Evolutionary conservation across 2,888 invertebrate genomes (phyloP).

Genomic region (Amphiduros pacificus): DNA sequence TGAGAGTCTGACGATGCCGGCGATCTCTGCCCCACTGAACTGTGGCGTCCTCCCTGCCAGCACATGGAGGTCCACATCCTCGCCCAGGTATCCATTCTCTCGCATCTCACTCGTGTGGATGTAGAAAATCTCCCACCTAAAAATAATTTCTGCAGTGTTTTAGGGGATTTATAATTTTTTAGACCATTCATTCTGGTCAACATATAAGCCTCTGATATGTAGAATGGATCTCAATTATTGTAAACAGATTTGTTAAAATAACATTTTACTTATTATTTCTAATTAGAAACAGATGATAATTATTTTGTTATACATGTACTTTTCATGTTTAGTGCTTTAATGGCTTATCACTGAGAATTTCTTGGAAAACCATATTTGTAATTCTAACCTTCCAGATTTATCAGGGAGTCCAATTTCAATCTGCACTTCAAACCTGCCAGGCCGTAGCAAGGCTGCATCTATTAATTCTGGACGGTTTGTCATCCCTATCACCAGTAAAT

Average conservation of each 20-base stretch:
- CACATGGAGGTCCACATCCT: conserved; percentile 9
- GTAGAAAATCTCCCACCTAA: conserved; percentile 19
- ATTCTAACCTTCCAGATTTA: conserved; percentile 11
- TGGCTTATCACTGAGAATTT: too few relatives aligned
- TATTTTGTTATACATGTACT: too few relatives aligned
- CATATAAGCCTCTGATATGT: too few relatives aligned
- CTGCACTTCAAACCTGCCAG: conserved; percentile 20
- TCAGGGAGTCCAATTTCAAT: conserved; percentile 21
- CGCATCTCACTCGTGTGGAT: conserved; percentile 12
- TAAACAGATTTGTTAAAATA: neutral
- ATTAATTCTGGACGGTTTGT: conserved; percentile 20
- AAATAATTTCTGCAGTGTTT: too few relatives aligned
- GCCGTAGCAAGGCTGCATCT: conserved; percentile 19
- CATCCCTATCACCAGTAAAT: conserved; percentile 21
- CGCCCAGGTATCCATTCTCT: neutral
- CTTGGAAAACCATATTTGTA: too few relatives aligned
- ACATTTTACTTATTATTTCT: too few relatives aligned
- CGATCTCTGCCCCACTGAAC: conserved; percentile 21
- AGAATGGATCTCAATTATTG: neutral
- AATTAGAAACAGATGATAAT: too few relatives aligned
- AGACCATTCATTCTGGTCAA: too few relatives aligned
- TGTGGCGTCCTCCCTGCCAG: conserved; percentile 8
- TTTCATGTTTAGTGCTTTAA: too few relatives aligned
- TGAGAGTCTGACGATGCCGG: conserved; percentile 17
- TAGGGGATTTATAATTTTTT: too few relatives aligned